These are phyloP conservation scores for Petrophora chlorosata DNA, from an alignment of 2,888 invertebrate species.

Conservation along the genomic window DNA sequence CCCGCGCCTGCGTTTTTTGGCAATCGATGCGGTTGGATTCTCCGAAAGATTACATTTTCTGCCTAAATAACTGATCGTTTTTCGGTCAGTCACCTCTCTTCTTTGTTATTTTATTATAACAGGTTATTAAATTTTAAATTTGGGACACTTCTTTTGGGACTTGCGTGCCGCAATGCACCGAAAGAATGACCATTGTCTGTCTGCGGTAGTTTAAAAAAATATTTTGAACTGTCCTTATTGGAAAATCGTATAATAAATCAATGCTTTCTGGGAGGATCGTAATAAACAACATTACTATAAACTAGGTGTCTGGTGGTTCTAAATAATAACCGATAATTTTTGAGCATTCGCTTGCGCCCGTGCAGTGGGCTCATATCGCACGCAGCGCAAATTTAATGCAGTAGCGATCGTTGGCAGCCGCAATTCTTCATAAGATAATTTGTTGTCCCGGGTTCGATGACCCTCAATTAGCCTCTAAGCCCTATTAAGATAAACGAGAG, in stretches of 20 bases:
- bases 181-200: slow-evolving; percentile 10
- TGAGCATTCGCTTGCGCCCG: not conserved
- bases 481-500: slow-evolving; percentile 69
- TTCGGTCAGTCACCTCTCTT: slow-evolving; percentile 71
- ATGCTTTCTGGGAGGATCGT: not conserved
- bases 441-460: slow-evolving; percentile 60
- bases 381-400: slow-evolving; percentile 8
- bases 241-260: not conserved
- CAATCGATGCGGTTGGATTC: slow-evolving; percentile 71
- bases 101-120: slow-evolving; percentile 64
- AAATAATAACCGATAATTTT: not conserved
- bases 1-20: slow-evolving; percentile 65
- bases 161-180: slow-evolving; percentile 8
- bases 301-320: not conserved
- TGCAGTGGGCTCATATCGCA: slow-evolving; percentile 1
- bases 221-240: not conserved
- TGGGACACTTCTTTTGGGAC: slow-evolving; percentile 49
- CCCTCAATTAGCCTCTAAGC: slow-evolving; percentile 67
- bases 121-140: slow-evolving; percentile 55
- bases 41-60: slow-evolving; percentile 75
- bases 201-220: slow-evolving; percentile 5
- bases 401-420: slow-evolving; percentile 42
- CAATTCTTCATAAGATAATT: slow-evolving; percentile 58
- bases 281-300: not conserved
- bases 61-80: slow-evolving; percentile 79